A percentile compares a stretch with the other conserved stretches of the same genome.
These are phyloP conservation scores for Catostomus latipinnis DNA, from an alignment of 2,797 vertebrate genomes.

Conservation along the genomic window DNA sequence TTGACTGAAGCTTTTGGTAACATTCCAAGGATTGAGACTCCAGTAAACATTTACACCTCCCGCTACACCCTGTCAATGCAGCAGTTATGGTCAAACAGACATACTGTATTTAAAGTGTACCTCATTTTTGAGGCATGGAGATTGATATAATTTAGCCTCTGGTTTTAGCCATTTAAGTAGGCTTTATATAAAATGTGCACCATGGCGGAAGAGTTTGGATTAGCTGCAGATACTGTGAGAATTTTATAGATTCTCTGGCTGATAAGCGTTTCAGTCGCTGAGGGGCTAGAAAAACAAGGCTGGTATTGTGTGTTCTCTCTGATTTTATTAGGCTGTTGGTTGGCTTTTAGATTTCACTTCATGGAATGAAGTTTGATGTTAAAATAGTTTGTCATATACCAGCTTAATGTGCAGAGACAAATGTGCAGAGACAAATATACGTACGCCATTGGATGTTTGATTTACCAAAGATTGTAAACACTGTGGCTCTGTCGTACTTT, in stretches of 20 bases:
- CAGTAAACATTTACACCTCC: constrained; percentile 16
- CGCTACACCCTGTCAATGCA: constrained; percentile 21
- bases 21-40: constrained; percentile 69
- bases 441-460: no score
- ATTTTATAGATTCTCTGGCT: constrained; percentile 61
- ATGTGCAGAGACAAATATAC: no score
- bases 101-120: constrained; percentile 68
- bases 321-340: neutral
- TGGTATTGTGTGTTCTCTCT: neutral
- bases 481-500: no score
- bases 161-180: constrained; percentile 67
- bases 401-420: no score
- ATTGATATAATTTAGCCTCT: constrained; percentile 69
- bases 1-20: constrained; percentile 49
- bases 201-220: constrained; percentile 64
- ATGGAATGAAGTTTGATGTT: no score
- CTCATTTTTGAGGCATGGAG: constrained; percentile 66
- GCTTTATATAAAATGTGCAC: constrained; percentile 71
- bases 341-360: no score
- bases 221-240: constrained; percentile 58
- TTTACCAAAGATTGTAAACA: no score
- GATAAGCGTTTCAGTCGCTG: constrained; percentile 42
- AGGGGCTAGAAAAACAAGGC: constrained; percentile 54
- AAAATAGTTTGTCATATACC: no score
- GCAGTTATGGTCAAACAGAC: constrained; percentile 52